Evolutionary conservation across 1,140 invertebrate genomes (phyloP), one percentile per base, ranked within the genome.

Genomic region (Maconellicoccus hirsutus): DNA sequence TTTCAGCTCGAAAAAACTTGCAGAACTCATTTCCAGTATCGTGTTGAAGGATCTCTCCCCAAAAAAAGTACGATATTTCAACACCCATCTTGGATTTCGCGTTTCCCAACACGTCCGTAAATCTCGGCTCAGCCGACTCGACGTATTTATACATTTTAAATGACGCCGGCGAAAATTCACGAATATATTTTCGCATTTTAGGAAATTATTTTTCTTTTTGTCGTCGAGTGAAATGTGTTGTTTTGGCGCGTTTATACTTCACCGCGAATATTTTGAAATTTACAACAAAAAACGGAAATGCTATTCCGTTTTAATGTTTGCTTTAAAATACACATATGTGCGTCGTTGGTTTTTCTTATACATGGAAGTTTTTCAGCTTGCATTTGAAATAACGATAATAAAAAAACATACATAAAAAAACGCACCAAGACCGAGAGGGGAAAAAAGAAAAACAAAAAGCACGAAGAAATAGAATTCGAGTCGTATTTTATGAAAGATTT

Each of bases 321-420:
- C 25, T 66, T 66, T 66, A 66, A 66, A 66, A 66, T 66, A 66
- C 61, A 26, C 61, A 66, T 66, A 66, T 66, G 61, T 66, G 25
- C 42, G 42, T 52, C 42, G 42, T 52, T 52, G n/a, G 42, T 52
- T 52, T 19, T 19, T 14, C 42, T 52, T 52, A 14, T 52, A 16
- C 42, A 52, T 14, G 12, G 3, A 52, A 23, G 61, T 66, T 66
- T 25, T 22, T 25, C 22, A 10, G 61, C 25, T 66, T 66, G 61
- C 61, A 66, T 66, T 66, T 66, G 61, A 26, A 66, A 66, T 25
- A 66, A 26, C 61, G 19, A 26, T 26, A 52, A 23, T 66, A 26
- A 66, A 66, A n/a, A 66, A 23, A 66, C 25, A 66, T 14, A 66
- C 21, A 66, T 66, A 66, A 66, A 66, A 66, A 25, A 25, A 66